These are phyloP conservation scores for Philereme vetulata DNA, from an alignment of 2,888 invertebrate species.

Conservation along the genomic window DNA sequence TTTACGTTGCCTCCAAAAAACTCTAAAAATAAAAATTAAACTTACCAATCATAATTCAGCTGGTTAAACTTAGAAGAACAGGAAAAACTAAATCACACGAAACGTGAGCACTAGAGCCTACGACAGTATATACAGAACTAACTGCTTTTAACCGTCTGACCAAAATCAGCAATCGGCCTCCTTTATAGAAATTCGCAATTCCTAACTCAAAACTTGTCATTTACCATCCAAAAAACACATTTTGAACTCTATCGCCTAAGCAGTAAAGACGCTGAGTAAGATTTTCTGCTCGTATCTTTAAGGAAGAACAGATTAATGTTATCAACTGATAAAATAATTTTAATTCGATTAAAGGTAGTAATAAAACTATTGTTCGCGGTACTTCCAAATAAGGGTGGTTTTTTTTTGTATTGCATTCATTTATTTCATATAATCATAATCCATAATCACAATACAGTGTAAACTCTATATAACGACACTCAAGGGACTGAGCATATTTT, in stretches of 20 bases:
- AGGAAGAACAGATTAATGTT: conserved; percentile 25
- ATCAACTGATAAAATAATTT: conserved; percentile 18
- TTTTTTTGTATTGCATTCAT: no score
- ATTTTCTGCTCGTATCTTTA: conserved; percentile 8
- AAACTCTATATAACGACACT: no score
- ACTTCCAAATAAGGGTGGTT: neutral
- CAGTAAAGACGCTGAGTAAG: neutral
- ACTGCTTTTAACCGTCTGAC: conserved; percentile 26
- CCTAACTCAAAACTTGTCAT: conserved; percentile 1
- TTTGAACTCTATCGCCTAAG: conserved; percentile 7
- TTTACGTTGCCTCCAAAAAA: neutral
- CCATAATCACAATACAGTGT: no score
- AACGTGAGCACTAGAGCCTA: conserved; percentile 2
- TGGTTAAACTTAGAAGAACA: conserved; percentile 1
- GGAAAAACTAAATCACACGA: conserved; percentile 11
- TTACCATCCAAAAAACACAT: conserved; percentile 2
- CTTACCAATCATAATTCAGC: conserved; percentile 23
- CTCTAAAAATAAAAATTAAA: neutral
- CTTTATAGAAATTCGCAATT: conserved; percentile 19
- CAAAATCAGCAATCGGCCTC: neutral
- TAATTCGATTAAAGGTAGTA: conserved; percentile 7
- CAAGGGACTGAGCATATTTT: no score
- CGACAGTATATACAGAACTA: conserved; percentile 26
- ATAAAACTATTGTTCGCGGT: conserved; percentile 8
- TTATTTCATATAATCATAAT: no score